Percentiles rank a stretch among this genome's conserved stretches.
Conservation (phyloP, 1,140 invertebrate species). For the Paramacrobiotus metropolitanus region DNA sequence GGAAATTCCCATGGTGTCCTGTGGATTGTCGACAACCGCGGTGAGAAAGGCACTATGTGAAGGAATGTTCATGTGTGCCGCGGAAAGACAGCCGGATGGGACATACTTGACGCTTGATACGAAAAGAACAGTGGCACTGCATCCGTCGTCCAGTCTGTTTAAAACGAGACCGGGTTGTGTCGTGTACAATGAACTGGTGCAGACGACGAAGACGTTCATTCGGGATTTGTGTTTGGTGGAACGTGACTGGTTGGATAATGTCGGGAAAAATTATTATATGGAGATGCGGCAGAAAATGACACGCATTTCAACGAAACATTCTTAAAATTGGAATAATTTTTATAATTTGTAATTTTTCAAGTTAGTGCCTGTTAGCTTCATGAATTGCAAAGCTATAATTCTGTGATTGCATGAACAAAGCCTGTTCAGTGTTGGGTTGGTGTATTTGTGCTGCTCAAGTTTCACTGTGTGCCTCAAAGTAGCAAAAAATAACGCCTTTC, state of each 20-base stretch:
- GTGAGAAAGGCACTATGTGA: slow-evolving; percentile 37
- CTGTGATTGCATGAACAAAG: too few species aligned
- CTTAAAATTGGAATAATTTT: too few species aligned
- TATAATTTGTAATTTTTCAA: too few species aligned
- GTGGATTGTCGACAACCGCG: slow-evolving; percentile 42
- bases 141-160: slow-evolving; percentile 55
- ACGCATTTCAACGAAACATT: not conserved
- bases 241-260: not conserved
- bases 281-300: not conserved
- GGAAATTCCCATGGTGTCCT: slow-evolving; percentile 40
- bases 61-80: slow-evolving; percentile 67
- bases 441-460: too few species aligned
- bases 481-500: too few species aligned
- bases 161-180: slow-evolving; percentile 45
- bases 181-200: slow-evolving; percentile 68
- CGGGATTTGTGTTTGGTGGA: slow-evolving; percentile 18
- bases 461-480: too few species aligned
- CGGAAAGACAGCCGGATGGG: slow-evolving; percentile 49
- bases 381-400: too few species aligned
- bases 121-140: slow-evolving; percentile 43
- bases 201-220: slow-evolving; percentile 59
- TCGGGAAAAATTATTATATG: not conserved
- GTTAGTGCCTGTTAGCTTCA: too few species aligned
- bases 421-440: too few species aligned
- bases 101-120: slow-evolving; percentile 40